Percentiles rank a stretch among this genome's conserved stretches.
phyloP scores from a whole-genome alignment of 23 tunicate genomes.

The Styela plicata region DNA sequence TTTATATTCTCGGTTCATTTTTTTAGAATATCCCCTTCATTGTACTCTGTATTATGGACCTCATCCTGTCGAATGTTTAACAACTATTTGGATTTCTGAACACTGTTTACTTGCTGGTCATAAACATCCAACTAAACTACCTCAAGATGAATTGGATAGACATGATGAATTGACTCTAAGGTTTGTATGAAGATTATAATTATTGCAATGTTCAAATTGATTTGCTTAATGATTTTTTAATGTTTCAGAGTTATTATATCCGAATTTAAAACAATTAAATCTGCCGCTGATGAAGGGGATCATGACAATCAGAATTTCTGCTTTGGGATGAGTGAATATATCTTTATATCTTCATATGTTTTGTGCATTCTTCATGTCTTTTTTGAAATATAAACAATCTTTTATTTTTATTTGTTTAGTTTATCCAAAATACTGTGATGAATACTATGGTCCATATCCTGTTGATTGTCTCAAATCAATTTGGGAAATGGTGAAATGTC shows the following conservation, averaged over 20 bases:
- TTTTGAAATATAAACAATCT: no score
- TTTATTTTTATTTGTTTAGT: not conserved
- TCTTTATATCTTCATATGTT: not conserved
- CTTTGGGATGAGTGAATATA: conserved; percentile 26
- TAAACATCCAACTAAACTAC: conserved; percentile 6
- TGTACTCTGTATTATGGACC: conserved; percentile 23
- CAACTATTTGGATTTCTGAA: conserved; percentile 26
- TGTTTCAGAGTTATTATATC: conserved; percentile 12
- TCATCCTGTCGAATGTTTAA: conserved; percentile 24
- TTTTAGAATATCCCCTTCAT: conserved; percentile 17
- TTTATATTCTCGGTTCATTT: not conserved
- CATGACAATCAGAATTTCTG: conserved; percentile 3
- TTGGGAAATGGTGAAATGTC: no score
- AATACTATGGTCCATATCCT: conserved; percentile 27
- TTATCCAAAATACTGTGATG: conserved; percentile 11
- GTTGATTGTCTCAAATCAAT: conserved; percentile 31
- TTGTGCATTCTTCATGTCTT: no score
- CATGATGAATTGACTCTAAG: not conserved
- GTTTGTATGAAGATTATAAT: not conserved
- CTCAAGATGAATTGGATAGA: not conserved
- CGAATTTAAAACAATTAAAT: not conserved
- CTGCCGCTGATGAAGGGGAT: not conserved
- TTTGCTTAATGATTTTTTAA: not conserved
- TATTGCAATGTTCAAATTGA: not conserved
- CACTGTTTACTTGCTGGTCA: conserved; percentile 18